Percentiles rank a stretch among this genome's conserved stretches.
Evolutionary conservation across 2,113 vertebrate species (phyloP).

Genomic region (Gymnobelideus leadbeateri): DNA sequence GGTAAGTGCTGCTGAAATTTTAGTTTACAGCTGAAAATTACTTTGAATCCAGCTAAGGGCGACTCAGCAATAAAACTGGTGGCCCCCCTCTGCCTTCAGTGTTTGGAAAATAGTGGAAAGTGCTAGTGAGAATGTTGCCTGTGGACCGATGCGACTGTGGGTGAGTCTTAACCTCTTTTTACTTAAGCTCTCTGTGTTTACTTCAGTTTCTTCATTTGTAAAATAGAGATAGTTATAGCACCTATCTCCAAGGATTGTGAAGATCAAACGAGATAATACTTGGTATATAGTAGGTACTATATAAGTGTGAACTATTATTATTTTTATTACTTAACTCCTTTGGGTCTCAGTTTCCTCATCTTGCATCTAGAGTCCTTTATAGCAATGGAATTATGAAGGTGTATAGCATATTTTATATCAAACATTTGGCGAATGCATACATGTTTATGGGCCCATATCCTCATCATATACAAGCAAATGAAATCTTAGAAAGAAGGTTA

Average conservation of each 20-base stretch:
- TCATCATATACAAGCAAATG: neutral
- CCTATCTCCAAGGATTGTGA: neutral
- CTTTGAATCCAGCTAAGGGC: slow-evolving; percentile 47
- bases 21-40: slow-evolving; percentile 26
- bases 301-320: neutral
- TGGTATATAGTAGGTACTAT: neutral
- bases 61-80: slow-evolving; percentile 30
- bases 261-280: neutral
- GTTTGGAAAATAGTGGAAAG: neutral
- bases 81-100: neutral
- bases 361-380: neutral
- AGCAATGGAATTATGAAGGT: neutral
- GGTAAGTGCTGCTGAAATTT: slow-evolving; percentile 43
- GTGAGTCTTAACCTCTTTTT: neutral
- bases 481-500: neutral
- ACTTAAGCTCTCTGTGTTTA: neutral
- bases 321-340: neutral
- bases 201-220: neutral
- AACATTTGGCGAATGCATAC: neutral
- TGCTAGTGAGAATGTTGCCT: neutral
- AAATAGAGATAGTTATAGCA: neutral
- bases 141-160: neutral
- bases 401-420: neutral
- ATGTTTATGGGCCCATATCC: neutral
- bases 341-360: neutral